Evolutionary conservation across 2,113 vertebrate species (phyloP).

Genomic region (Phycodurus eques): DNA sequence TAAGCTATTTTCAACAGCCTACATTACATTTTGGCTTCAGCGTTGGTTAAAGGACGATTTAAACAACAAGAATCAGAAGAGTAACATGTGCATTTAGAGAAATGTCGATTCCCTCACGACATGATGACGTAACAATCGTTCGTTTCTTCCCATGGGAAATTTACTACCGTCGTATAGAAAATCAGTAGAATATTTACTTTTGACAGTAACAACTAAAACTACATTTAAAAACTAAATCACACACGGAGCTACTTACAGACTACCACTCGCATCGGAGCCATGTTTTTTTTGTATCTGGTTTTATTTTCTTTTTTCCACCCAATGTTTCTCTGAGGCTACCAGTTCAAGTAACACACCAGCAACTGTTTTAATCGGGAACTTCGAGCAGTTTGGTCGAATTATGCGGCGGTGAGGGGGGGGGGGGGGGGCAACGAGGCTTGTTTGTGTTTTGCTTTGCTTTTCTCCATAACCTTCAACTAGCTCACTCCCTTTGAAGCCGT

Average conservation of each 20-base stretch:
- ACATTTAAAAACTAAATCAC: neutral
- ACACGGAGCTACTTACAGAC: neutral
- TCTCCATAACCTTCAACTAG: neutral
- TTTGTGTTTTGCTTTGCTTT: neutral
- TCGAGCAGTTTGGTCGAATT: neutral
- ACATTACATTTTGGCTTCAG: no score
- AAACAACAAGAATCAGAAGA: no score
- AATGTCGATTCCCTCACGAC: no score
- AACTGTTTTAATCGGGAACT: neutral
- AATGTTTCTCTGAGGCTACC: neutral
- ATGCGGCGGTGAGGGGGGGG: neutral
- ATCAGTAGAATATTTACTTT: neutral
- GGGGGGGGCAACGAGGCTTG: neutral
- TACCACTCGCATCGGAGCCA: neutral
- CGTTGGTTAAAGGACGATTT: no score
- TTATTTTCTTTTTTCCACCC: neutral
- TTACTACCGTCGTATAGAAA: no score
- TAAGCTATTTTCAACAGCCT: neutral
- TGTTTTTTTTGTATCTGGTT: neutral
- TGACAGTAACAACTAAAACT: neutral
- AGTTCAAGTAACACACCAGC: neutral
- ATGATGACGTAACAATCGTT: no score
- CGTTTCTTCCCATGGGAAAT: no score
- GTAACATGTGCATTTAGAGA: no score
- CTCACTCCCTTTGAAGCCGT: neutral